Evolutionary conservation across 2,888 invertebrate species (phyloP).

Genomic region (Catocala fraxini): DNA sequence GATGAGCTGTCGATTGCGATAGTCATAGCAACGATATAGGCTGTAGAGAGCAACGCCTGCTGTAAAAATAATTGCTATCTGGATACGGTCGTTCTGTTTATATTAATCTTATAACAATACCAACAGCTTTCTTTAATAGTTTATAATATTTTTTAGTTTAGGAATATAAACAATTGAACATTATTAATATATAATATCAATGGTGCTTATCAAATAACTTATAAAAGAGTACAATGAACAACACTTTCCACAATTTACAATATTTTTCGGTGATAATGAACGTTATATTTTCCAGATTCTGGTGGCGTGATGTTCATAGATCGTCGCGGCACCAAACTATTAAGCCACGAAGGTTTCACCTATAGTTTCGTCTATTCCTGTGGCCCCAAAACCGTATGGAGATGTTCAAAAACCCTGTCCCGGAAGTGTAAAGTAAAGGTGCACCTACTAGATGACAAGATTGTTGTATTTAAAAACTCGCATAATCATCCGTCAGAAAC

Average conservation of each 20-base stretch:
- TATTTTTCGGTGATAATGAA: background rate
- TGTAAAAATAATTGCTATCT: no score
- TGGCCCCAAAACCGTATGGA: conserved; percentile 1
- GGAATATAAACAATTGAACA: no score
- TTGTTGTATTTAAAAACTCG: background rate
- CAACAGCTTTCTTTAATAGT: no score
- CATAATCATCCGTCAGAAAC: conserved; percentile 3
- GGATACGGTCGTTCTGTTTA: no score
- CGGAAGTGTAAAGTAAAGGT: conserved; percentile 1
- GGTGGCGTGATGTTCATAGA: background rate
- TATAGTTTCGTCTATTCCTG: background rate
- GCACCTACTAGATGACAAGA: background rate
- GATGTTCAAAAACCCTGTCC: conserved; percentile 1
- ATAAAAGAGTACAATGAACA: no score
- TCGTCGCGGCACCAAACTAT: background rate
- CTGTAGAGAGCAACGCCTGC: no score
- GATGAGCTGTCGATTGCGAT: no score
- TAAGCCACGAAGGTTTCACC: conserved; percentile 1
- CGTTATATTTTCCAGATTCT: background rate
- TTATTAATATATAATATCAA: no score
- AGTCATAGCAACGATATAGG: no score
- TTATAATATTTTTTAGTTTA: no score
- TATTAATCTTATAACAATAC: no score
- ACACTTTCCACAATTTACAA: background rate
- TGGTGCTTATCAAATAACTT: no score